Percentiles rank a stretch among this genome's conserved stretches.
These are phyloP conservation scores for Tupaia tana DNA, from an alignment of 2,113 vertebrate genomes.

Conservation along the genomic window DNA sequence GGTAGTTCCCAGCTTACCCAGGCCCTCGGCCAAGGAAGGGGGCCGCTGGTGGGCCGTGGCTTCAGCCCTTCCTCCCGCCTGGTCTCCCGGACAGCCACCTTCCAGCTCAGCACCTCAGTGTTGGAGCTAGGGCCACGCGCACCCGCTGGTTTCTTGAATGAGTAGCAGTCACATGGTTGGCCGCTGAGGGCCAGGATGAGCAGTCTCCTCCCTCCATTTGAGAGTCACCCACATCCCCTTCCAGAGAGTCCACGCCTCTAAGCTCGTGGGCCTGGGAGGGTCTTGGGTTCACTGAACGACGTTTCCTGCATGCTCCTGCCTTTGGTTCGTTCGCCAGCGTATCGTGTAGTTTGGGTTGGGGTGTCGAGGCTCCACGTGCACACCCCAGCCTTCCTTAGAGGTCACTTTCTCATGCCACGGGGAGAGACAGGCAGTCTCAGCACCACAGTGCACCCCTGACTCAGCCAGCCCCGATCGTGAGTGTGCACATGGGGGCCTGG, in stretches of 20 bases:
- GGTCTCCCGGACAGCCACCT: neutral
- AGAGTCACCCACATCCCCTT: neutral
- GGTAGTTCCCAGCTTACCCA: neutral
- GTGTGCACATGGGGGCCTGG: too few relatives aligned
- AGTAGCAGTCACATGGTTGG: neutral
- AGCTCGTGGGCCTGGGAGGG: neutral
- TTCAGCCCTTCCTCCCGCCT: accelerated
- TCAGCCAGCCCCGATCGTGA: too few relatives aligned
- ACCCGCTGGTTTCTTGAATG: neutral
- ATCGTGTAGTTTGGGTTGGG: accelerated
- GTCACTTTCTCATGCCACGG: too few relatives aligned
- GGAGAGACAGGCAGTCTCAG: too few relatives aligned
- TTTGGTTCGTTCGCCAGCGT: neutral
- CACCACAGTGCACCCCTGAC: too few relatives aligned
- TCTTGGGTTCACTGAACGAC: too few relatives aligned
- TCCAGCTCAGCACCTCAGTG: neutral
- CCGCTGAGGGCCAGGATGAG: neutral
- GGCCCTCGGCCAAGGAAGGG: neutral
- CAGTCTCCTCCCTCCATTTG: neutral
- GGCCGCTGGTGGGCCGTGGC: accelerated
- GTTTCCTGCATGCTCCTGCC: neutral
- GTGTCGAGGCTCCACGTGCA: neutral
- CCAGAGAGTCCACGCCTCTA: accelerated
- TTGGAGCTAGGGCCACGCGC: neutral
- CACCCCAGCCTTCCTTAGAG: too few relatives aligned